Evolutionary conservation across 1,140 invertebrate genomes (phyloP), one percentile per base, ranked within the genome.

Genomic region (Potamilus streckersoni): DNA sequence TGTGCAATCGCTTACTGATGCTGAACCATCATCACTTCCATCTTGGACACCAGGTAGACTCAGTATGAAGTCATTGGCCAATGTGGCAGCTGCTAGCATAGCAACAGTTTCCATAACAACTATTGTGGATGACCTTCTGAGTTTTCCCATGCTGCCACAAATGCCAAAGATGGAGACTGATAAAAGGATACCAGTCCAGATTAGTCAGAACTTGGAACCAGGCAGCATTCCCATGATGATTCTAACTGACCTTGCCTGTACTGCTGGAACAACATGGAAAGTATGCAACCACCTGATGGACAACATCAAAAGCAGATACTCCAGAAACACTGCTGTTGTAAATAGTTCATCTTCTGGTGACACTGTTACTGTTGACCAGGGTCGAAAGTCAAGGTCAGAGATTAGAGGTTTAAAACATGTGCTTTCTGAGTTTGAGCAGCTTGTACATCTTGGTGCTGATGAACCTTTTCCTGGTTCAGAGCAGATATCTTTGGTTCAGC

Each of bases 31-130:
- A 4, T 62, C 69, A 31, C 69, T 67, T 17, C 57, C 55, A 66
- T 56, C 20, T 1, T 27, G 11, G 67, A 74, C 19, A 65, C 16
- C 68, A 15, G 17, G 20, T 49, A 80, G 81, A 62, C 58, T 79
- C 6, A 84, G 79, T 57, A 79, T 88, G 61, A 82, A 83, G 69
- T 80, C 81, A 27, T 64, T 87, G 6, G 82, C 79, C 23, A 85
- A 71, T 63, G 85, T 84, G 14, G 87, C 87, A 58, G 84, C 87
- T 66, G 85, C 84, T 23, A 87, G 84, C 13, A 79, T 86, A 19
- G 86, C 86, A 16, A 82, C 85, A 16, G 87, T 83, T 19, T 83
- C 81, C 56, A 72, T 88, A 2, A 79, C 83, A 11, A 81, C 80
- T 73, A 77, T 87, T 56, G 83, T 83, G 64, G 86, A 88, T 66